Conservation (phyloP, 2,888 invertebrate genomes). For the Ganaspis brasiliensis region DNA sequence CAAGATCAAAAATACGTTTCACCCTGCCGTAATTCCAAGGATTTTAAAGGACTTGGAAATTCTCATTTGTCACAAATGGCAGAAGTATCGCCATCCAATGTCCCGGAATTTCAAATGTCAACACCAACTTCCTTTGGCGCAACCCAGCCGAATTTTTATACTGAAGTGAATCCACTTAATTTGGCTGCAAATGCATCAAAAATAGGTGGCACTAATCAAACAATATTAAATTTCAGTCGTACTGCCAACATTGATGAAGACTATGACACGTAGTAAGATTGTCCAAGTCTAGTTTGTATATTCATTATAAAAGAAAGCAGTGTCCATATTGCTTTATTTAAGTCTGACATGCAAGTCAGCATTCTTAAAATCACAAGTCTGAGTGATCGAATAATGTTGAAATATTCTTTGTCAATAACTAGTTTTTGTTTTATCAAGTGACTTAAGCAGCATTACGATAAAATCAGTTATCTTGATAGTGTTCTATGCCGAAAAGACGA, state of each 20-base stretch:
- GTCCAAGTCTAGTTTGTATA: conserved; percentile 14
- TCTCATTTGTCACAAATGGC: conserved; percentile 48
- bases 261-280: conserved; percentile 76
- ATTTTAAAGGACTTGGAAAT: conserved; percentile 54
- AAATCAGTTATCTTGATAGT: neutral
- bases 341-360: conserved; percentile 54
- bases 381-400: conserved; percentile 28
- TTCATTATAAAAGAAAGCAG: conserved; percentile 15
- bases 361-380: conserved; percentile 38
- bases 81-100: conserved; percentile 52
- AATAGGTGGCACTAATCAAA: conserved; percentile 65
- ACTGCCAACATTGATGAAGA: conserved; percentile 78
- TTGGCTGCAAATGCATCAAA: conserved; percentile 65
- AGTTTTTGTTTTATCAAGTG: conserved; percentile 13
- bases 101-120: conserved; percentile 76
- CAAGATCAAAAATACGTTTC: neutral
- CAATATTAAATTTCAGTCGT: conserved; percentile 74
- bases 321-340: conserved; percentile 42
- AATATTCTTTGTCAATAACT: conserved; percentile 10
- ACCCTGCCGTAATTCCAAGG: conserved; percentile 50
- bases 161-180: conserved; percentile 75
- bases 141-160: conserved; percentile 79
- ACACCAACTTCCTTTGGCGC: conserved; percentile 75
- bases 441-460: conserved; percentile 10
- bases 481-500: conserved; percentile 3